These are phyloP conservation scores for Pseudopleuronectes americanus DNA, from an alignment of 2,797 vertebrate species.

Conservation along the genomic window DNA sequence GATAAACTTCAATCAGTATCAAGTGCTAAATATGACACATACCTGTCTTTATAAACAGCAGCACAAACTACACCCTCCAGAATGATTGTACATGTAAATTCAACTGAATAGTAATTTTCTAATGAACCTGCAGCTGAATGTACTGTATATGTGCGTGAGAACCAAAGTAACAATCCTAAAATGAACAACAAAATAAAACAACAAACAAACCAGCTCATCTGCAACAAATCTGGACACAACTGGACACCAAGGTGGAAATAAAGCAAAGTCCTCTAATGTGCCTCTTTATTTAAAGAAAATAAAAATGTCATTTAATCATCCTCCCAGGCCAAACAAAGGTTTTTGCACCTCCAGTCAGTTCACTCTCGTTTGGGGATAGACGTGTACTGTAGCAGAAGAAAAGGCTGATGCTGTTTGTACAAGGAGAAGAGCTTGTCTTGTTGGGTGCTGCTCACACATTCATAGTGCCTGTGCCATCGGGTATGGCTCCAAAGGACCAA, in stretches of 20 bases:
- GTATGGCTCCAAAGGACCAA: slow-evolving; percentile 87
- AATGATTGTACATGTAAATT: not conserved
- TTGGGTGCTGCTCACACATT: slow-evolving; percentile 86
- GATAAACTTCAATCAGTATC: no score
- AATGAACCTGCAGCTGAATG: not conserved
- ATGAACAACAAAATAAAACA: not conserved
- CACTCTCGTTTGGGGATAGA: slow-evolving; percentile 78
- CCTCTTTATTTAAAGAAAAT: slow-evolving; percentile 94
- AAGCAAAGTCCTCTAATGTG: slow-evolving; percentile 88
- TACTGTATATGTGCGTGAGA: not conserved
- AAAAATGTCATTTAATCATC: slow-evolving; percentile 88
- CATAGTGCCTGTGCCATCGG: slow-evolving; percentile 87
- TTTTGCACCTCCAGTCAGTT: slow-evolving; percentile 80
- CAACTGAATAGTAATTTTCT: not conserved
- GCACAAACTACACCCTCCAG: not conserved
- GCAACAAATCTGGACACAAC: slow-evolving; percentile 60
- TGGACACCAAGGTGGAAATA: slow-evolving; percentile 81
- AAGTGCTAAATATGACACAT: not conserved
- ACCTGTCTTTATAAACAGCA: not conserved
- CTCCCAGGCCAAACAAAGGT: slow-evolving; percentile 86
- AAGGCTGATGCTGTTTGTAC: slow-evolving; percentile 85
- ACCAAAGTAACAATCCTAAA: not conserved
- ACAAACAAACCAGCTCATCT: not conserved
- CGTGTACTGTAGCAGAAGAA: slow-evolving; percentile 81
- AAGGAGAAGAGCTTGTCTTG: slow-evolving; percentile 83